A percentile compares a stretch with the other conserved stretches of the same genome.
Evolutionary conservation across 53 echinoderm and acorn worm genomes (phyloP).

Genomic region (Temnopleurus reevesii): DNA sequence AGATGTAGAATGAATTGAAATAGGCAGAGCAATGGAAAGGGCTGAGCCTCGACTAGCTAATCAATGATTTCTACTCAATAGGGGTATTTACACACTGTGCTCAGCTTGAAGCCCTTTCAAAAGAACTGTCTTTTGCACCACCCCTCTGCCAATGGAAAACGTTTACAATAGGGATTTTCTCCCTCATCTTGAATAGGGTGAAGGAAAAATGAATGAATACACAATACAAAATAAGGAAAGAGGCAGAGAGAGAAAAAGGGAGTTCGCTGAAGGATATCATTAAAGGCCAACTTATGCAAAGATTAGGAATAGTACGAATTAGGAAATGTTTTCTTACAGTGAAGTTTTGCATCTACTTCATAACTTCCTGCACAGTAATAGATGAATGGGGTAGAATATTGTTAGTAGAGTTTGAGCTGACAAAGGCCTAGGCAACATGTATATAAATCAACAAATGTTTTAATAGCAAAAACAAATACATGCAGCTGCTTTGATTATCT

Average conservation of each 20-base stretch:
- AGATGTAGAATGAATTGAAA: background rate
- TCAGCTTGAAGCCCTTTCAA: conserved; percentile 1
- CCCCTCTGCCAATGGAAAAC: conserved; percentile 1
- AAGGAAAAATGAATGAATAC: background rate
- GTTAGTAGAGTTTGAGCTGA: too few species aligned
- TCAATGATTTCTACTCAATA: conserved; percentile 42
- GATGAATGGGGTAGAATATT: too few species aligned
- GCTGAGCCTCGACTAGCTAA: conserved; percentile 14
- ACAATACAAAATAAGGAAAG: background rate
- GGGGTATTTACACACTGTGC: conserved; percentile 34
- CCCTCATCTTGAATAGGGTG: background rate
- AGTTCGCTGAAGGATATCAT: background rate
- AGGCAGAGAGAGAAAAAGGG: background rate
- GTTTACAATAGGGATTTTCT: conserved; percentile 39
- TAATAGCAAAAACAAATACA: too few species aligned
- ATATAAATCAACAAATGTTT: too few species aligned
- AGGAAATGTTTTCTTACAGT: too few species aligned
- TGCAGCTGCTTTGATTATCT: too few species aligned
- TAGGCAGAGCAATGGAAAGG: conserved; percentile 1
- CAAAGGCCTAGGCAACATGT: too few species aligned
- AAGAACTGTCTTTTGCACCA: conserved; percentile 11
- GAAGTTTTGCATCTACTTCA: too few species aligned
- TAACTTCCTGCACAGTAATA: too few species aligned
- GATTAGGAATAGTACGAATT: too few species aligned
- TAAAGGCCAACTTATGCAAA: too few species aligned